Evolutionary conservation across 2,113 vertebrate species (phyloP).

Genomic region (mouse (Mus musculus)): DNA sequence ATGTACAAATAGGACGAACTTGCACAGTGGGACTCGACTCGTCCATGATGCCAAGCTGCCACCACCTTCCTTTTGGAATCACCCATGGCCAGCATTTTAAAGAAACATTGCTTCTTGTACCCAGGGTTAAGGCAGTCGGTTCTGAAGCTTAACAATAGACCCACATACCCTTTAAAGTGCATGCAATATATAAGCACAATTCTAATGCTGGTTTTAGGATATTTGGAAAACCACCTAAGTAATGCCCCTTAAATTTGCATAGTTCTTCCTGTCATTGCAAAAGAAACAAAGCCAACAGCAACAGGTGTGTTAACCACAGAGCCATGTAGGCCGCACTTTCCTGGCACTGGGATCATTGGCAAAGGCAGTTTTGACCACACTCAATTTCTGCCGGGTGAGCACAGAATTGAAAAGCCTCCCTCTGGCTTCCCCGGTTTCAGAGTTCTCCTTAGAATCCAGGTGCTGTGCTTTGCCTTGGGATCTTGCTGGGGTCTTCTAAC

Average conservation of each 20-base stretch:
- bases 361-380: constrained; percentile 32
- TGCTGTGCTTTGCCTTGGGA: constrained; percentile 67
- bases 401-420: neutral
- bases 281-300: neutral
- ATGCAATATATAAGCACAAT: neutral
- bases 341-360: neutral
- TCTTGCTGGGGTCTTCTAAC: constrained; percentile 71
- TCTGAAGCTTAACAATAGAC: neutral
- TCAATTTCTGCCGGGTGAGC: constrained; percentile 43
- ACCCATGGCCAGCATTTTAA: constrained; percentile 16
- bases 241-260: constrained; percentile 2
- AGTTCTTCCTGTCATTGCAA: neutral
- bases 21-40: neutral
- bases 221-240: constrained; percentile 50
- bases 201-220: neutral
- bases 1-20: neutral
- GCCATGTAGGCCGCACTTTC: neutral
- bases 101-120: constrained; percentile 37
- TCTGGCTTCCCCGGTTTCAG: constrained; percentile 43
- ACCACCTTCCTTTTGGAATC: neutral
- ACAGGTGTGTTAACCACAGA: neutral
- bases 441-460: constrained; percentile 61
- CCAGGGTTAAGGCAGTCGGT: neutral
- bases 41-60: neutral
- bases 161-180: neutral